Evolutionary conservation across 2,888 invertebrate species (phyloP).

Genomic region (Cheilosia scutellata): DNA sequence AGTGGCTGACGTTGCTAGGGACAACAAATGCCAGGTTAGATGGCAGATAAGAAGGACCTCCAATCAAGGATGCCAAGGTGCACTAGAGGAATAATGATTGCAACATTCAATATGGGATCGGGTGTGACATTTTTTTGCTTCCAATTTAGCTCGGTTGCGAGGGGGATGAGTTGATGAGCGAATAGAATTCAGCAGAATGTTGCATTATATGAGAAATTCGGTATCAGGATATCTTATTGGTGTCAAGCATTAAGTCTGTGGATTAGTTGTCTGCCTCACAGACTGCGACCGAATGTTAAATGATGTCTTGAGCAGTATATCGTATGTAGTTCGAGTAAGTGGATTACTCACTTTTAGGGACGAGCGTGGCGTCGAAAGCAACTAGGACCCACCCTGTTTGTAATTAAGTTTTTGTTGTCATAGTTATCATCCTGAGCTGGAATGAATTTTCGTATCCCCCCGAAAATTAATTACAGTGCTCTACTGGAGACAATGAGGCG

Average conservation of each 20-base stretch:
- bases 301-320: background rate
- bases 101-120: constrained; percentile 50
- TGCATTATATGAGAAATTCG: background rate
- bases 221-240: background rate
- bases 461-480: constrained; percentile 47
- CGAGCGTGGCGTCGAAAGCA: background rate
- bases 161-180: constrained; percentile 11
- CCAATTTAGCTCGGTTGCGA: background rate
- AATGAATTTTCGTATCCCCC: constrained; percentile 44
- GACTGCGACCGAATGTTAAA: background rate
- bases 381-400: constrained; percentile 12
- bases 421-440: constrained; percentile 11
- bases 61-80: constrained; percentile 56
- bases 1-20: constrained; percentile 63
- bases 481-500: constrained; percentile 27
- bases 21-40: constrained; percentile 69
- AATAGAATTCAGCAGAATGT: constrained; percentile 16
- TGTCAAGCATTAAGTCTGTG: constrained; percentile 5
- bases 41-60: constrained; percentile 28
- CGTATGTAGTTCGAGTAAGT: background rate
- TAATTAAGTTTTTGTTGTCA: constrained; percentile 40
- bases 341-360: constrained; percentile 9
- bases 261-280: constrained; percentile 23
- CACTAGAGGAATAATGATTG: constrained; percentile 49
- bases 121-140: constrained; percentile 41